Base-by-base conservation (phyloP, 2,113 vertebrate genomes). In the Petromus typicus region DNA sequence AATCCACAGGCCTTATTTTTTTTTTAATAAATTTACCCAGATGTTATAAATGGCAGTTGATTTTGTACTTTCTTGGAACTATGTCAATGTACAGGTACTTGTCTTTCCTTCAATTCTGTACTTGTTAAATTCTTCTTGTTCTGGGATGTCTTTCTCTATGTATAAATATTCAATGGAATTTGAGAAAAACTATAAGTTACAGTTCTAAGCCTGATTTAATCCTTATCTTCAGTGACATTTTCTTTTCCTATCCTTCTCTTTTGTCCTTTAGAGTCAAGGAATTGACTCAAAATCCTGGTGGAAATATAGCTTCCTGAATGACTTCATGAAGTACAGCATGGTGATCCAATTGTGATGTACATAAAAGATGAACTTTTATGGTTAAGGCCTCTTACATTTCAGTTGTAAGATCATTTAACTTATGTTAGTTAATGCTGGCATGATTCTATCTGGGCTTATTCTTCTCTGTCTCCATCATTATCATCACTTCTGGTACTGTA, bases 1-100 rank as follows among this genome's bases (percentile, higher is more conserved):
- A 64, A 54, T 10, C 7, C 30, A 69, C 93, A 81, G 61, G 93
- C 57, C 59, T 93, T 92, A 59, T 87, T 86, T 95, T 69, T 30
- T 61, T 16, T 83, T 81, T 34, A 16, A 43, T 9, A 89, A n/a
- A 91, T 66, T 96, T 88, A 57, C 27, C 92, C 32, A 63, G 40
- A 81, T 88, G 54, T 8, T 63, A 7, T 78, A 61, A 90, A n/a
- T 93, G 32, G 79, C 76, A 96, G 54, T 92, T 66, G 61, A 4
- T 34, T 22, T 89, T 90, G 14, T 66, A 40, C 22, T 61, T 86
- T 40, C 40, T 45, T 87, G 93, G 71, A 93, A 93, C 13, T 95
- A 3, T 37, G 51, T 57, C 54, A 91, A 8, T 61, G 10, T 67
- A 40, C 64, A 48, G 43, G 3, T 23, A 75, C 11, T 67, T 82